Evolutionary conservation across 2,113 vertebrate species (phyloP).

Genomic region (Elaphurus davidianus): DNA sequence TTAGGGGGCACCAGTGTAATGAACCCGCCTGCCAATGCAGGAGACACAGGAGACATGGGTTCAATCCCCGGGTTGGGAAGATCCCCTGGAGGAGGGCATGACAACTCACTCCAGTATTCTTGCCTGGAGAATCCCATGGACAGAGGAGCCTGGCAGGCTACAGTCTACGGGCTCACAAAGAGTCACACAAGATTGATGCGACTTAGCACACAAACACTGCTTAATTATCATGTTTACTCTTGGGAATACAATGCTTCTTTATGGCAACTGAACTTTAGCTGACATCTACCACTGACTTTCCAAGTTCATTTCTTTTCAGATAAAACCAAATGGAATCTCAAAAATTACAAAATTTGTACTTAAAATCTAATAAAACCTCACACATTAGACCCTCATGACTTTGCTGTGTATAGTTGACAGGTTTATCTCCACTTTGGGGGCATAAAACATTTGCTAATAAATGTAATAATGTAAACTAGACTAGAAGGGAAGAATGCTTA

Average conservation of each 20-base stretch:
- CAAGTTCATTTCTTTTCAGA: background rate
- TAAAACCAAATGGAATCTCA: background rate
- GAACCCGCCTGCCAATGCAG: background rate
- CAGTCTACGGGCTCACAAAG: background rate
- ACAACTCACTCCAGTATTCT: background rate
- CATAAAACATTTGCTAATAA: conserved; percentile 15
- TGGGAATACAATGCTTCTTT: background rate
- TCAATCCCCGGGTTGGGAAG: fast-evolving
- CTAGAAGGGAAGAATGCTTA: background rate
- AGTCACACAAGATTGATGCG: background rate
- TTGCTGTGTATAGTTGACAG: background rate
- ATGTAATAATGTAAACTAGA: background rate
- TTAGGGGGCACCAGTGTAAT: background rate
- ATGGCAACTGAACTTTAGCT: background rate
- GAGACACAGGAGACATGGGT: background rate
- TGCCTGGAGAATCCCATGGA: background rate
- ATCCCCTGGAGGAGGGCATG: background rate
- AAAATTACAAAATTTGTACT: background rate
- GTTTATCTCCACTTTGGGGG: background rate
- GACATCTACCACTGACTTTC: background rate
- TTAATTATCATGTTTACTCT: background rate
- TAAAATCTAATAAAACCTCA: background rate
- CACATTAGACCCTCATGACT: background rate
- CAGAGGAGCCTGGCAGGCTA: background rate
- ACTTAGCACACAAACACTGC: background rate